A percentile compares a stretch with the other conserved stretches of the same genome.
Conservation (phyloP, 2,888 invertebrate genomes). For the Byasa hedistus region DNA sequence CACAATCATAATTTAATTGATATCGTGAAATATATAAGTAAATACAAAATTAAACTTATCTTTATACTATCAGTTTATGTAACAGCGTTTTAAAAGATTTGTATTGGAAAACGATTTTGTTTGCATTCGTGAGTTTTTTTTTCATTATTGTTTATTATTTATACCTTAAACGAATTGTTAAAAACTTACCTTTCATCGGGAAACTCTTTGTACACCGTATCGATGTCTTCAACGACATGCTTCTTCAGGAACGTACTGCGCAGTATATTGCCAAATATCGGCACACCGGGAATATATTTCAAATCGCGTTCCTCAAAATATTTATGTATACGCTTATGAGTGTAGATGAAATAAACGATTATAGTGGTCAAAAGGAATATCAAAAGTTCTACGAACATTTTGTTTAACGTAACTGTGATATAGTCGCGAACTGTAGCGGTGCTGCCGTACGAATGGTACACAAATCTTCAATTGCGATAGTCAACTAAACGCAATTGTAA, state of each 20-base stretch:
- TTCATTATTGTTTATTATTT: too few species aligned
- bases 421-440: not conserved
- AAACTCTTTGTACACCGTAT: constrained; percentile 52
- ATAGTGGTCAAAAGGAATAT: constrained; percentile 50
- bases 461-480: not conserved
- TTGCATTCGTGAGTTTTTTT: too few species aligned
- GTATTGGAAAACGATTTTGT: too few species aligned
- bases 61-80: too few species aligned
- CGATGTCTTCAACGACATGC: constrained; percentile 55
- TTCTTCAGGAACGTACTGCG: constrained; percentile 42
- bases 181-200: constrained; percentile 56
- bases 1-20: too few species aligned
- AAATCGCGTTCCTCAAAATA: constrained; percentile 50
- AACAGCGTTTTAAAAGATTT: too few species aligned
- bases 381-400: constrained; percentile 58
- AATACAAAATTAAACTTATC: too few species aligned
- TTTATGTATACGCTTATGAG: constrained; percentile 45
- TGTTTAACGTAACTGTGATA: constrained; percentile 16
- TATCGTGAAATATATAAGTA: too few species aligned
- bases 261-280: constrained; percentile 58
- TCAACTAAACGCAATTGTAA: not conserved
- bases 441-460: not conserved
- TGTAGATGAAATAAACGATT: constrained; percentile 46
- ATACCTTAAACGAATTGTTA: not conserved
- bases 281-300: constrained; percentile 53